These are phyloP conservation scores for Tuta absoluta DNA, from an alignment of 2,888 invertebrate species.

Conservation along the genomic window DNA sequence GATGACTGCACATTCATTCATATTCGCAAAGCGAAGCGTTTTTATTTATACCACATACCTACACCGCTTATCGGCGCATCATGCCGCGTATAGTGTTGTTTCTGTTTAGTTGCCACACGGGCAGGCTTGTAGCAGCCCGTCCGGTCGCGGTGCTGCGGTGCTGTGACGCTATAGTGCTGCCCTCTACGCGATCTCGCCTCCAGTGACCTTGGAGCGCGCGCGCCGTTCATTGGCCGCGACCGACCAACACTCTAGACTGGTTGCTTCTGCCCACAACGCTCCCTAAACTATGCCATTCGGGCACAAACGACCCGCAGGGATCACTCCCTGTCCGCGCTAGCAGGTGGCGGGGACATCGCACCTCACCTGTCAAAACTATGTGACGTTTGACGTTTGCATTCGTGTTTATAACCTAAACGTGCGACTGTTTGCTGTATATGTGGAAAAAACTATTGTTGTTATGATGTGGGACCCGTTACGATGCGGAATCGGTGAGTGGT, in stretches of 20 bases:
- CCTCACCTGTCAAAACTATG: constrained; percentile 76
- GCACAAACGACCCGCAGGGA: constrained; percentile 50
- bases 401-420: constrained; percentile 65
- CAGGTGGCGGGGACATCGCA: constrained; percentile 60
- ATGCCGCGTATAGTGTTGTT: constrained; percentile 46
- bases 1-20: constrained; percentile 65
- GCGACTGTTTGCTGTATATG: constrained; percentile 50
- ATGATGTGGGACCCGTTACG: constrained; percentile 61
- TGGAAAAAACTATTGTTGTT: constrained; percentile 53
- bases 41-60: constrained; percentile 70
- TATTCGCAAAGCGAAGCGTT: constrained; percentile 66
- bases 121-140: constrained; percentile 67
- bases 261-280: constrained; percentile 48
- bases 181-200: constrained; percentile 60
- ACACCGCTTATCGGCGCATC: constrained; percentile 76
- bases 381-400: constrained; percentile 63
- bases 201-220: constrained; percentile 72
- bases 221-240: constrained; percentile 75
- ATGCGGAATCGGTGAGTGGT: constrained; percentile 64
- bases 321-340: constrained; percentile 49
- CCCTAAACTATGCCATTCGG: constrained; percentile 67
- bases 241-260: constrained; percentile 55
- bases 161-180: constrained; percentile 51
- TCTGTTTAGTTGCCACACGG: constrained; percentile 75
- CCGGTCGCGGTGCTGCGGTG: constrained; percentile 35